These are phyloP conservation scores for Choristoneura rosaceana DNA, from an alignment of 2,888 invertebrate genomes.

Conservation along the genomic window DNA sequence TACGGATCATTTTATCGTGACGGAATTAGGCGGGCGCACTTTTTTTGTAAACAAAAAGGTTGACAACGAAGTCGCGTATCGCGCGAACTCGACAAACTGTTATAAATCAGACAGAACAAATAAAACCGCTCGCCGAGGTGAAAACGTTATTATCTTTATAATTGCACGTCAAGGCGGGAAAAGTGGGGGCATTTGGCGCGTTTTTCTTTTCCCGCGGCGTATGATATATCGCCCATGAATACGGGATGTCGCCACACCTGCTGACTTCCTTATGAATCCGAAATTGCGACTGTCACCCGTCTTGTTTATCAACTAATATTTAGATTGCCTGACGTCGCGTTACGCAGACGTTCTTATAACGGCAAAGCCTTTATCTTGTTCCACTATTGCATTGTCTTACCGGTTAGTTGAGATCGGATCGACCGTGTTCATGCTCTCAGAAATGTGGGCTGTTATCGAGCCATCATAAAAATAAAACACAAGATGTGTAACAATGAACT, in stretches of 20 bases:
- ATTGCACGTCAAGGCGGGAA: constrained; percentile 83
- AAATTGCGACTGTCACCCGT: constrained; percentile 69
- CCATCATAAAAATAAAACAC: constrained; percentile 65
- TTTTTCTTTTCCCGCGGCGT: constrained; percentile 62
- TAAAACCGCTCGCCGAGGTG: constrained; percentile 80
- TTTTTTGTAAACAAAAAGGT: constrained; percentile 32
- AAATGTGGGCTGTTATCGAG: constrained; percentile 56
- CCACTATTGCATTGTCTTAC: constrained; percentile 33
- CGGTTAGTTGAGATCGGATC: constrained; percentile 23
- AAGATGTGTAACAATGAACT: constrained; percentile 71
- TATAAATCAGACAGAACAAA: constrained; percentile 83
- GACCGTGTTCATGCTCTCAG: constrained; percentile 20
- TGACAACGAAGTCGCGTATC: constrained; percentile 43
- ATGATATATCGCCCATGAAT: constrained; percentile 85
- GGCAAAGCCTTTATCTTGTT: constrained; percentile 33
- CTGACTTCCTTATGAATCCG: constrained; percentile 77
- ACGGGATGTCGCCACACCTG: constrained; percentile 81
- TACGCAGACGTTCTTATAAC: constrained; percentile 25
- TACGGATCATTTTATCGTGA: constrained; percentile 54
- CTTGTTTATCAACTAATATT: constrained; percentile 66
- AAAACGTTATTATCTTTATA: constrained; percentile 85
- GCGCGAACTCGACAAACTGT: constrained; percentile 63
- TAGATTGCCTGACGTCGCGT: constrained; percentile 32
- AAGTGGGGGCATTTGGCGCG: constrained; percentile 61
- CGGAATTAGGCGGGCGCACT: constrained; percentile 46